Conservation (phyloP, 1,140 invertebrate genomes). For the Zaprionus tsacasi region DNA sequence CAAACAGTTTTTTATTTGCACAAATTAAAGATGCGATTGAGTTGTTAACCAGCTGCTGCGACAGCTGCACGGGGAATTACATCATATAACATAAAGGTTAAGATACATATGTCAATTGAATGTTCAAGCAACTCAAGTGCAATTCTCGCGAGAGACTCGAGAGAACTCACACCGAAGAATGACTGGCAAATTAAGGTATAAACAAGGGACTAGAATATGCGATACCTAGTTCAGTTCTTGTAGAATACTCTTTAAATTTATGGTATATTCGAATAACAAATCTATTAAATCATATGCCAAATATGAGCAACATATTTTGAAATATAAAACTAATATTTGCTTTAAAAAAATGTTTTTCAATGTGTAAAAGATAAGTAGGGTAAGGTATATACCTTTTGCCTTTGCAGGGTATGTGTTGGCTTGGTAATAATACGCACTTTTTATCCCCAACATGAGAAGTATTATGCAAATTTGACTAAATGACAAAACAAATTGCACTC, state of each 20-base stretch:
- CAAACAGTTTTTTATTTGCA: slow-evolving; percentile 16
- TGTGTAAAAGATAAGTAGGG: no score
- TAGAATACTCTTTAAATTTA: neutral
- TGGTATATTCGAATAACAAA: neutral
- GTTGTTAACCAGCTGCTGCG: slow-evolving; percentile 27
- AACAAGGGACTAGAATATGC: neutral
- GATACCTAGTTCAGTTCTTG: neutral
- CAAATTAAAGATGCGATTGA: slow-evolving; percentile 30
- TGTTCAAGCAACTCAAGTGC: slow-evolving; percentile 44
- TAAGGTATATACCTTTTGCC: neutral
- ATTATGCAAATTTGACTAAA: slow-evolving; percentile 54
- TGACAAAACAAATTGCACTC: slow-evolving; percentile 46
- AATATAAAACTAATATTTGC: no score
- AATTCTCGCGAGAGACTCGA: slow-evolving; percentile 23
- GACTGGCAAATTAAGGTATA: slow-evolving; percentile 37
- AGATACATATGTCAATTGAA: slow-evolving; percentile 47
- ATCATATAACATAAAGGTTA: slow-evolving; percentile 37
- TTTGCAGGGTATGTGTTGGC: slow-evolving; percentile 6
- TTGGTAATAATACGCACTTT: slow-evolving; percentile 16
- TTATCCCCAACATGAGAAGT: slow-evolving; percentile 10
- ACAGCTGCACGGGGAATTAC: slow-evolving; percentile 28
- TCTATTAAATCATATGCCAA: neutral
- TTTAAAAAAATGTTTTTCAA: no score
- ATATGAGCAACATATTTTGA: neutral
- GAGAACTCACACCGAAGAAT: slow-evolving; percentile 27